Base-by-base conservation (phyloP, 2,888 invertebrate species). In the Perizoma flavofasciatum region DNA sequence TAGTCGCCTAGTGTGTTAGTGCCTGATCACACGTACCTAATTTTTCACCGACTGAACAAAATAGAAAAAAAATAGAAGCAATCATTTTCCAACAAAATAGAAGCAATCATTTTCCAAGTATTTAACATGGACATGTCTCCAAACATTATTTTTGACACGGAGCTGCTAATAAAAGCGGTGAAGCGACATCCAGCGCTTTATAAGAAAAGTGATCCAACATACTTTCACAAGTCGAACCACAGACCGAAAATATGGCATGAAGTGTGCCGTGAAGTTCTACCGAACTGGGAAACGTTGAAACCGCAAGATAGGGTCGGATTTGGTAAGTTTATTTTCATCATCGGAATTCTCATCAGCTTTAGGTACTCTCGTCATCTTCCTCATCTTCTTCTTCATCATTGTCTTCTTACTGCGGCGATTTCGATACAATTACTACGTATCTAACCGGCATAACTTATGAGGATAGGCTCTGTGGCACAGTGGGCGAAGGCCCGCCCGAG, bases 191-290 rank as follows among this genome's bases (percentile, higher is more conserved):
- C 81, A 0, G 74, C 77, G 4, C 60, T 86, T 50, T 85, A 83
- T 65, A 76, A 79, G 50, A 82, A 75, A 49, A 74, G 72, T 8
- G 78, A 83, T 47, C 63, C 75, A 0, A 71, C 72, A 48, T 81
- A 82, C 59, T 77, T 74, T 46, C 74, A 72, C 54, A 75, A 80
- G 56, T 78, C 77, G 50, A 79, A 76, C 55, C 68, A 75, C 37
- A 85, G 81, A 56, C 65, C 77, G 8, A 73, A 73, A 49, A 59
- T 83, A 56, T 86, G 86, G 85, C 69, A 69, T 6, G 83, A 82
- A 11, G 75, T 83, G 8, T 78, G 81, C 59, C 68, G 68, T 49
- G 84, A 84, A 46, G 76, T 85, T n/a, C 71, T 71, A 45, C 58
- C 68, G 4, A 71, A 72, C 52, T 85, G 81, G 81, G 80, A 79